Base-by-base conservation (phyloP, 1,140 invertebrate genomes). In the Leucophenga varia region DNA sequence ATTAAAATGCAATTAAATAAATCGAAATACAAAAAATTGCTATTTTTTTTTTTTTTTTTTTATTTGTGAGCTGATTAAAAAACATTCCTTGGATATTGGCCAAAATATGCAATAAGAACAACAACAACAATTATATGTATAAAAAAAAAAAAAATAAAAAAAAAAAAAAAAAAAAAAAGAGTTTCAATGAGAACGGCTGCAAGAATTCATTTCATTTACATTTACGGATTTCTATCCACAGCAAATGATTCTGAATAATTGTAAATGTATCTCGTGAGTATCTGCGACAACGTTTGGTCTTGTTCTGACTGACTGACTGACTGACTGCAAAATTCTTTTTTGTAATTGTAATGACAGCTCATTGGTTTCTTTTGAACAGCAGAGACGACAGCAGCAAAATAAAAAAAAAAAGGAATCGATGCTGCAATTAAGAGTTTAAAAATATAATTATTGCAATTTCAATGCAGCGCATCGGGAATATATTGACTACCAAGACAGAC, bases 21-120 rank as follows among this genome's bases (percentile, higher is more conserved):
- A 64, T 69, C 65, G 65, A 69, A 68, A 32, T 16, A 43, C 30
- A 43, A 43, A 19, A 32, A 43, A 32, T 35, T 50, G 43, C 34
- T 25, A 6, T 41, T 25, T 40, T 28, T 9, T 28, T 43, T 34
- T 43, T 34, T n/a, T n/a, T n/a, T n/a, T n/a, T n/a, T n/a, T 65
- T 65, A 67, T 65, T 64, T 69, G 70, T 70, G 65, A 63, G 65
- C 65, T 70, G 65, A 70, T 70, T 69, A 69, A 70, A 70, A 69
- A 70, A 69, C 59, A 70, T 70, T 69, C 65, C 65, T 70, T 70
- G 65, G 65, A 65, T 65, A 69, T 70, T 70, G 64, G 65, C 65
- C 65, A 70, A 70, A 70, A 69, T 70, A 70, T 70, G 65, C 58
- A 59, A 52, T 25, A 5, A 6, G 5, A 25, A 25, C 22, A 25